phyloP scores from a whole-genome alignment of 2,888 invertebrate species.

The Tryphoninae sp. region DNA sequence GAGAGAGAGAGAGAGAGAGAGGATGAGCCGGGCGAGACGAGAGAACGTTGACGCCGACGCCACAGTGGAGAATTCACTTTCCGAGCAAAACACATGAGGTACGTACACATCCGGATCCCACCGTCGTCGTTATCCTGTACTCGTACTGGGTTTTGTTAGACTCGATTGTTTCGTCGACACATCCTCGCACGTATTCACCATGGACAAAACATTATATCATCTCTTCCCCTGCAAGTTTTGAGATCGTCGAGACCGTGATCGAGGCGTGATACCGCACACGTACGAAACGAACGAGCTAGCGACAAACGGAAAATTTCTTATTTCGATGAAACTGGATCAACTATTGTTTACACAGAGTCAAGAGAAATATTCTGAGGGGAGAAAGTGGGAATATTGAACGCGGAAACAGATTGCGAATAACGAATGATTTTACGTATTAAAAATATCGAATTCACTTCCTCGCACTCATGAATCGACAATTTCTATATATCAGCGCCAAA shows the following conservation, averaged over 20 bases:
- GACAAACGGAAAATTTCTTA: background rate
- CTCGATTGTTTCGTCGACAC: background rate
- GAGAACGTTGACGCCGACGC: constrained; percentile 46
- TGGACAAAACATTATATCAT: background rate
- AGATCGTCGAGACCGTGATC: background rate
- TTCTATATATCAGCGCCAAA: background rate
- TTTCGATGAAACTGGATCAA: background rate
- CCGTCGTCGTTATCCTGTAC: constrained; percentile 14
- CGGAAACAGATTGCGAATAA: background rate
- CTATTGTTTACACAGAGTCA: background rate
- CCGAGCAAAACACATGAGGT: background rate
- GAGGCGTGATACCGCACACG: background rate
- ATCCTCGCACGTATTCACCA: background rate
- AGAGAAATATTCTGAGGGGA: background rate
- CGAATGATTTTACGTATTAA: background rate
- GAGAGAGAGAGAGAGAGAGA: constrained; percentile 9
- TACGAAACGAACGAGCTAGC: background rate
- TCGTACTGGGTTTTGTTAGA: constrained; percentile 22
- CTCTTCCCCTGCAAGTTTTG: background rate
- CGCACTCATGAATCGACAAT: constrained; percentile 25
- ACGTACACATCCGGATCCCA: constrained; percentile 10
- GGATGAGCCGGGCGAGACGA: constrained; percentile 23
- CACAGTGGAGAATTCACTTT: constrained; percentile 50
- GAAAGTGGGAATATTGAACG: background rate
- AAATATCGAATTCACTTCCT: constrained; percentile 2